Conservation (phyloP, 92 coral and sea anemone species). For the Parazoanthus darwini region DNA sequence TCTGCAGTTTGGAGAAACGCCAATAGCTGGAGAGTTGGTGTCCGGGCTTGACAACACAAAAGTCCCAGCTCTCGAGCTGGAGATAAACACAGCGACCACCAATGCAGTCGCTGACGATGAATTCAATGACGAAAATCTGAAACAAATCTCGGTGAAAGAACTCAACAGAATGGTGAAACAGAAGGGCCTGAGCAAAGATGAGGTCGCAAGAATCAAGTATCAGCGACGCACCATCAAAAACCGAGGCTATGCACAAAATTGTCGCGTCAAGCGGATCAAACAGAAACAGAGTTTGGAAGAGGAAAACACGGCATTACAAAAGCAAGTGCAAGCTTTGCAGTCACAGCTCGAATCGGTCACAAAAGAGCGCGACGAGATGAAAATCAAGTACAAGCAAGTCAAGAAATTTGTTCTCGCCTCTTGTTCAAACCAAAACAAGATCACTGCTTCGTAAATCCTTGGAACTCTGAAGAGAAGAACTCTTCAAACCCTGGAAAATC, state of each 20-base stretch:
- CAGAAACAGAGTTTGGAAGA: slow-evolving; percentile 56
- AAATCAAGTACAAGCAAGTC: slow-evolving; percentile 21
- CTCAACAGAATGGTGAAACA: slow-evolving; percentile 61
- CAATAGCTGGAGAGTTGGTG: not conserved
- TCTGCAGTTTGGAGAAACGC: not conserved
- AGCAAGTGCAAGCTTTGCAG: slow-evolving; percentile 53
- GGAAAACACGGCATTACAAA: slow-evolving; percentile 31
- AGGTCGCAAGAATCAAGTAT: slow-evolving; percentile 53
- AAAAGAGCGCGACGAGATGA: slow-evolving; percentile 57
- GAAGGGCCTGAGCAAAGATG: slow-evolving; percentile 58
- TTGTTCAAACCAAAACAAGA: not conserved
- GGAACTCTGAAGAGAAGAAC: not conserved
- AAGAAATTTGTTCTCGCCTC: slow-evolving; percentile 14
- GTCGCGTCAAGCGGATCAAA: slow-evolving; percentile 70
- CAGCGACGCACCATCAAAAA: slow-evolving; percentile 80
- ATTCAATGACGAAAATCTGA: slow-evolving; percentile 57
- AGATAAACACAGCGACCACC: not conserved
- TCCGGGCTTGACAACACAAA: not conserved
- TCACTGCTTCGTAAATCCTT: slow-evolving; percentile 7
- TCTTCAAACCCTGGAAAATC: not conserved
- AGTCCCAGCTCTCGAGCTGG: not conserved
- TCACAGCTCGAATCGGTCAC: slow-evolving; percentile 30
- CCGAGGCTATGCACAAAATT: slow-evolving; percentile 85
- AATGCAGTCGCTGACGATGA: not conserved
- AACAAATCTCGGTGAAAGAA: slow-evolving; percentile 67